These are phyloP conservation scores for Autographa gamma DNA, from an alignment of 2,888 invertebrate species.

Conservation along the genomic window DNA sequence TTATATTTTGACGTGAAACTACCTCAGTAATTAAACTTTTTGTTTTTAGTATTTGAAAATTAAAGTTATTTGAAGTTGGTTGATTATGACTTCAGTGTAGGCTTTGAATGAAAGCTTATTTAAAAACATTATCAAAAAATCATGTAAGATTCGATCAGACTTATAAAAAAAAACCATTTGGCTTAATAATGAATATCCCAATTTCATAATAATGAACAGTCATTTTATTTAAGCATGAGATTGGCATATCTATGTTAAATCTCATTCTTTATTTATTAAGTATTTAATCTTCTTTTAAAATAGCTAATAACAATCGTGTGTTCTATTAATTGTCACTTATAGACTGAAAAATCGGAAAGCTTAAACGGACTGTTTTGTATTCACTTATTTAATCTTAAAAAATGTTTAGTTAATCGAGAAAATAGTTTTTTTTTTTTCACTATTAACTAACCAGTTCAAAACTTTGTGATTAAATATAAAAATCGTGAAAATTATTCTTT, in stretches of 20 bases:
- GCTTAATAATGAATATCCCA: too few species aligned
- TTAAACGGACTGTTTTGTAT: neutral
- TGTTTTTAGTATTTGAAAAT: neutral
- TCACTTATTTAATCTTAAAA: neutral
- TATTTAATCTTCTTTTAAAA: too few species aligned
- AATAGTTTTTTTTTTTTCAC: neutral
- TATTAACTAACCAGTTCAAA: neutral
- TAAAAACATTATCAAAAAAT: too few species aligned
- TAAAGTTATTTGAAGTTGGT: neutral
- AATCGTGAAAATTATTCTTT: too few species aligned
- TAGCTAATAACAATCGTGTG: neutral
- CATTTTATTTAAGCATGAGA: too few species aligned
- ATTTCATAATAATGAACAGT: too few species aligned
- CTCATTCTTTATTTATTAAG: too few species aligned
- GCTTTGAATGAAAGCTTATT: too few species aligned
- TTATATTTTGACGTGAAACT: slow-evolving; percentile 27
- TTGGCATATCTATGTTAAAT: too few species aligned
- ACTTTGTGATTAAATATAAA: too few species aligned
- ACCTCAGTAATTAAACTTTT: slow-evolving; percentile 37
- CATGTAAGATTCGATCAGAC: too few species aligned
- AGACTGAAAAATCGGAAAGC: neutral
- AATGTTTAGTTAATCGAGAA: neutral
- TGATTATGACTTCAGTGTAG: neutral
- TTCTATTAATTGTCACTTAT: neutral
- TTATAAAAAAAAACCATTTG: too few species aligned